Evolutionary conservation across 2,113 vertebrate genomes (phyloP).

Genomic region (Dromiciops gliroides): DNA sequence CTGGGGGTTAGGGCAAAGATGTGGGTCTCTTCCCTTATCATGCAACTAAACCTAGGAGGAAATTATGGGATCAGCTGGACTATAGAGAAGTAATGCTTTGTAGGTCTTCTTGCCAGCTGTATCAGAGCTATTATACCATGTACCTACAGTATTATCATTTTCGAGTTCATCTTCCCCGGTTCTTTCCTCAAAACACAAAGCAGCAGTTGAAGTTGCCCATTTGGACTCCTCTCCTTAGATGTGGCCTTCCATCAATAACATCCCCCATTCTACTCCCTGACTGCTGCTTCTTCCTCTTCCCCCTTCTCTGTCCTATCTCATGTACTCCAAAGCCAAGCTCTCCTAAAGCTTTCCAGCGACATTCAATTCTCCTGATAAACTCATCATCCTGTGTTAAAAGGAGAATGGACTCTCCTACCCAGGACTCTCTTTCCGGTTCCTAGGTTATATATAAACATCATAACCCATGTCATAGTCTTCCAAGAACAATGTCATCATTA

Average conservation of each 20-base stretch:
- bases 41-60: not conserved
- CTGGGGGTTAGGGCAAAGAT: not conserved
- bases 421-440: not conserved
- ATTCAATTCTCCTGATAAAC: not conserved
- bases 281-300: not conserved
- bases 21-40: not conserved
- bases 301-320: not conserved
- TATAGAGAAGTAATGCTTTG: not conserved
- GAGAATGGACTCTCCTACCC: not conserved
- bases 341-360: not conserved
- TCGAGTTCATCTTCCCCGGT: not conserved
- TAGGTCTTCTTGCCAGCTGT: not conserved
- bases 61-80: not conserved
- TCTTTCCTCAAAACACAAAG: not conserved
- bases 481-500: not conserved
- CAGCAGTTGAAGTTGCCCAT: not conserved
- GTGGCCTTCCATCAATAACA: not conserved
- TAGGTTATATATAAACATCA: not conserved
- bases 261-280: not conserved
- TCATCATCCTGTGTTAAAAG: not conserved
- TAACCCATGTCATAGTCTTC: not conserved
- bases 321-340: not conserved
- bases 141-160: not conserved
- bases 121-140: not conserved
- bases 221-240: not conserved